Percentiles rank a stretch among this genome's conserved stretches.
These are phyloP conservation scores for Halesus radiatus DNA, from an alignment of 1,140 invertebrate species.

Conservation along the genomic window DNA sequence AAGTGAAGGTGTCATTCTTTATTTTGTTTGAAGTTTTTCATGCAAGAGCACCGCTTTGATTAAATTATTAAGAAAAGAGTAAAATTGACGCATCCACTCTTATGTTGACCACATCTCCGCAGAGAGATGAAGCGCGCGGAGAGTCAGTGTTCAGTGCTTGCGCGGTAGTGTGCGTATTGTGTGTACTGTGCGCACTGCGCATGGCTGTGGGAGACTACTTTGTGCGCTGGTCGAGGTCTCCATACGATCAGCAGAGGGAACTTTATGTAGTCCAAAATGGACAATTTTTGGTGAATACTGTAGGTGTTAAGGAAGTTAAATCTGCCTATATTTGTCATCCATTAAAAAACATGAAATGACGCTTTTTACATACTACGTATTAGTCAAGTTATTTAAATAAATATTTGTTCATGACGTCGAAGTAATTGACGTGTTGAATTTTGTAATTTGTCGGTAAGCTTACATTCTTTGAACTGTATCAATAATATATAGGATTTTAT, in stretches of 20 bases:
- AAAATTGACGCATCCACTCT: conserved; percentile 33
- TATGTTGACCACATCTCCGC: not conserved
- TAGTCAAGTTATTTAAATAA: conserved; percentile 56
- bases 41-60: conserved; percentile 25
- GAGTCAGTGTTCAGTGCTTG: not conserved
- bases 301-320: conserved; percentile 56
- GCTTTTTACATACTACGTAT: conserved; percentile 59
- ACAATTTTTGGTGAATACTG: conserved; percentile 52
- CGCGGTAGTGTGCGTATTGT: not conserved
- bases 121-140: not conserved
- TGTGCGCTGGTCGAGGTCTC: not conserved
- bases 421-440: conserved; percentile 56
- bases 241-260: conserved; percentile 44
- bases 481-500: conserved; percentile 58
- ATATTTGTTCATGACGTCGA: conserved; percentile 54
- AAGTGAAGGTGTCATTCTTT: conserved; percentile 20
- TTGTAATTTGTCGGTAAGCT: conserved; percentile 58
- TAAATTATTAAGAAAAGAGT: not conserved
- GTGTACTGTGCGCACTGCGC: not conserved
- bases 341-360: conserved; percentile 57
- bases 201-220: not conserved
- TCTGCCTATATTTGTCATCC: conserved; percentile 56
- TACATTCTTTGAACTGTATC: conserved; percentile 57
- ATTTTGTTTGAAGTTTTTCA: not conserved
- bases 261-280: conserved; percentile 57